Percentiles rank a stretch among this genome's conserved stretches.
Evolutionary conservation across 2,888 invertebrate species (phyloP).

Genomic region (Volucella inflata): DNA sequence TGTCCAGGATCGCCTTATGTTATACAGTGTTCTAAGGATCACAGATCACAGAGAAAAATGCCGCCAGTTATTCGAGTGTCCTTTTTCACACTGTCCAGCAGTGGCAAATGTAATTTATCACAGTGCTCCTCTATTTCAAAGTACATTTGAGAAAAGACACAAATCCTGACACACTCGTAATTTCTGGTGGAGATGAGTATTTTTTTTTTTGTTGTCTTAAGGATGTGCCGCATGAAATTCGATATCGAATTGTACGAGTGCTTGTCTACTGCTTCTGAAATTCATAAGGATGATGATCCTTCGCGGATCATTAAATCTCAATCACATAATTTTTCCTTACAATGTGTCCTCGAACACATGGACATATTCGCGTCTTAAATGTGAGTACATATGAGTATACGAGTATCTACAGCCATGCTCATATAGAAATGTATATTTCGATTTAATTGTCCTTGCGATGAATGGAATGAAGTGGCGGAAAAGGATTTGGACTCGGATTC

Average conservation of each 20-base stretch:
- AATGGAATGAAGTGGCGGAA: constrained; percentile 59
- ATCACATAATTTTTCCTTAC: constrained; percentile 68
- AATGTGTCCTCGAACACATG: constrained; percentile 54
- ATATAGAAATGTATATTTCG: constrained; percentile 1
- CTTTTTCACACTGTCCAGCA: constrained; percentile 70
- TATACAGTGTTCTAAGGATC: background rate
- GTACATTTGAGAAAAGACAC: constrained; percentile 59
- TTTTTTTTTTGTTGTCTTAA: constrained; percentile 20
- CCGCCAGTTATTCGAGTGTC: constrained; percentile 69
- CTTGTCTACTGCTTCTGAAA: background rate
- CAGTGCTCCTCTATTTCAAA: constrained; percentile 61
- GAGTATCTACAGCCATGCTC: background rate
- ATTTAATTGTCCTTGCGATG: constrained; percentile 69
- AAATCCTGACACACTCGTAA: constrained; percentile 53
- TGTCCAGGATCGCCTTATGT: constrained; percentile 72
- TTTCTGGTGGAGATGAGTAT: constrained; percentile 30
- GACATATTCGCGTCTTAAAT: constrained; percentile 22
- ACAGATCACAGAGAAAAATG: constrained; percentile 57
- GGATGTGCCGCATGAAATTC: constrained; percentile 63
- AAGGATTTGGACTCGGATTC: constrained; percentile 63
- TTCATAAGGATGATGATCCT: constrained; percentile 55
- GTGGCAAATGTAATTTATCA: constrained; percentile 66
- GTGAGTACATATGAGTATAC: constrained; percentile 10
- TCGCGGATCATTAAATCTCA: constrained; percentile 75
- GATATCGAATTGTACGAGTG: constrained; percentile 52